A percentile compares a stretch with the other conserved stretches of the same genome.
Evolutionary conservation across 2,888 invertebrate species (phyloP).

Genomic region (Pasiphila rectangulata): DNA sequence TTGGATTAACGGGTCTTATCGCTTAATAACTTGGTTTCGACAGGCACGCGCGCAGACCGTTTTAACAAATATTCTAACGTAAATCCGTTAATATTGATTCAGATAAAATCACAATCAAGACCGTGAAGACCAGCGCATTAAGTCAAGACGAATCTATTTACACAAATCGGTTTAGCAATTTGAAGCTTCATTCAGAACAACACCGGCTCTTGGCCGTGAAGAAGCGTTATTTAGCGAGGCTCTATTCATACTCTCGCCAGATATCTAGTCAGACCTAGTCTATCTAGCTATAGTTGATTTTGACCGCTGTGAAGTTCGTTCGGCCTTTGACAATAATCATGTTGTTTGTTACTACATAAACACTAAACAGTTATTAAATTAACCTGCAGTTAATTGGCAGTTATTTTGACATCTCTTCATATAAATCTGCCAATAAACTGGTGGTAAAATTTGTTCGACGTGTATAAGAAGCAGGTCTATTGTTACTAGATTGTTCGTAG

Average conservation of each 20-base stretch:
- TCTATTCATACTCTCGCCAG: slow-evolving; percentile 12
- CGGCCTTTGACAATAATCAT: neutral
- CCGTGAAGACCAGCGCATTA: neutral
- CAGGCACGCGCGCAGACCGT: too few relatives aligned
- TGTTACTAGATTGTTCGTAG: too few relatives aligned
- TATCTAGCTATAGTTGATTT: neutral
- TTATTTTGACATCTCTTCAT: too few relatives aligned
- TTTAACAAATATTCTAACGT: too few relatives aligned
- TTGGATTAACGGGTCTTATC: too few relatives aligned
- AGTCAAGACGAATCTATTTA: neutral
- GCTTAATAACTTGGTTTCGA: too few relatives aligned
- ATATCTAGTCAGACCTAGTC: slow-evolving; percentile 15
- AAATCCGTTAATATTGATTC: slow-evolving; percentile 1
- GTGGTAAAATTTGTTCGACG: too few relatives aligned
- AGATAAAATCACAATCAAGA: slow-evolving; percentile 1
- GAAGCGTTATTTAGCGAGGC: slow-evolving; percentile 20
- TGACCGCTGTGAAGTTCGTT: neutral
- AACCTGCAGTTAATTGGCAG: neutral
- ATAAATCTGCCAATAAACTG: too few relatives aligned
- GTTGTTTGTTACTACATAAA: too few relatives aligned
- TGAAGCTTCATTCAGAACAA: slow-evolving; percentile 13
- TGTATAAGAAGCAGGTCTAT: too few relatives aligned
- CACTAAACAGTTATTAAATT: too few relatives aligned
- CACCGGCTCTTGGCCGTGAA: slow-evolving; percentile 9
- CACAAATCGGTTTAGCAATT: slow-evolving; percentile 1